A percentile compares a stretch with the other conserved stretches of the same genome.
phyloP scores from a whole-genome alignment of 2,113 vertebrate genomes.

The Lophura nycthemera region DNA sequence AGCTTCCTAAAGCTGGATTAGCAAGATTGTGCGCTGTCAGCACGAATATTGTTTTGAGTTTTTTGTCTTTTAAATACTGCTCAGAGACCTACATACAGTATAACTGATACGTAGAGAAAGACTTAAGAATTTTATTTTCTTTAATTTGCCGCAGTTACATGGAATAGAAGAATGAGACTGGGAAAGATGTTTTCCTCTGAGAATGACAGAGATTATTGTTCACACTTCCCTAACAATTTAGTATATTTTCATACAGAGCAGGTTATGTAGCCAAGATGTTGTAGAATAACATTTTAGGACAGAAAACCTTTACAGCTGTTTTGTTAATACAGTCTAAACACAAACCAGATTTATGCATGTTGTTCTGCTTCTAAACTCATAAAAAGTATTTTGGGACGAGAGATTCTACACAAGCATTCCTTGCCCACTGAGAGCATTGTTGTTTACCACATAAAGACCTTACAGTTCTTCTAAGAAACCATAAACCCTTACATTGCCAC shows the following conservation, averaged over 20 bases:
- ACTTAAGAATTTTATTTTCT: constrained; percentile 72
- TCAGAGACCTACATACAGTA: constrained; percentile 49
- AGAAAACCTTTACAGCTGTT: constrained; percentile 20
- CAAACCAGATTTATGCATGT: neutral
- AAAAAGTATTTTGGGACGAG: neutral
- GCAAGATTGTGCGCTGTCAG: constrained; percentile 73
- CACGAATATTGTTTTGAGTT: constrained; percentile 75
- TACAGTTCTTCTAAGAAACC: neutral
- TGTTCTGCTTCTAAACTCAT: neutral
- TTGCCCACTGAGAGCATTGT: neutral
- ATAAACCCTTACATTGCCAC: neutral
- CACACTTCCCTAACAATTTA: constrained; percentile 18
- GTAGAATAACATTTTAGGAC: constrained; percentile 34
- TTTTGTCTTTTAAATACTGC: constrained; percentile 73
- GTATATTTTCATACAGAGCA: constrained; percentile 52
- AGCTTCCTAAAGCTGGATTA: constrained; percentile 60
- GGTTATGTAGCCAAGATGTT: constrained; percentile 39
- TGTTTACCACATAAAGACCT: neutral
- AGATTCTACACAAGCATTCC: neutral
- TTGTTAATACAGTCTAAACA: neutral
- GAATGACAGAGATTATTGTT: constrained; percentile 69
- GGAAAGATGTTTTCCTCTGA: constrained; percentile 67
- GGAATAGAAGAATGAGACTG: constrained; percentile 67
- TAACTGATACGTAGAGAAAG: constrained; percentile 69
- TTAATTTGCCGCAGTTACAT: constrained; percentile 48